Evolutionary conservation across 2,113 vertebrate species (phyloP), one percentile per base, ranked within the genome.

Genomic region (Daboia siamensis): DNA sequence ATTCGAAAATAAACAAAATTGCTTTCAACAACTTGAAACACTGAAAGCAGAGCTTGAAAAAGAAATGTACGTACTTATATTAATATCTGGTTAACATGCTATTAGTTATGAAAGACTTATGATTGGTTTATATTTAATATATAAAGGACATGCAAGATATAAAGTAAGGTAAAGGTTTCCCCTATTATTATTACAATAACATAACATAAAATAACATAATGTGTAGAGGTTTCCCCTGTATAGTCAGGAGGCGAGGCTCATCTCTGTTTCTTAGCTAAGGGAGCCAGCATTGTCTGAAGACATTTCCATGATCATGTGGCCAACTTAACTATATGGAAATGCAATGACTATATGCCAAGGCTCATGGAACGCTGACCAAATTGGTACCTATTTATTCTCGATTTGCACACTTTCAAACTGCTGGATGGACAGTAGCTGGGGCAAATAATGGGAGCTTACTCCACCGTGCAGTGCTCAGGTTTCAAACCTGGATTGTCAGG

Each of bases 11-110:
- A 97, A 98, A 91, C 93, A 97, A 80, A 96, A 97, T 93, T 96
- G 93, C 91, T 96, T 95, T 55, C 92, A 96, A 85, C 95, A 98
- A 91, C 95, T 98, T 94, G 89, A 86, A 97, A 91, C 97, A 94
- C 90, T 98, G 98, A 97, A 98, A 94, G 93, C 96, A 94, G 94
- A 98, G 94, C 94, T 97, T 97, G 92, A 97, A 93, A 96, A 95
- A 92, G 96, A 98, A 89, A 93, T 96, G 99, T 99, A 97, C 95
- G 98, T 96, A 74, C 92, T 94, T 3, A n/a, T 87, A 93, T 93
- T 87, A 91, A 92, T 93, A 92, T 88, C 89, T 0, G 90, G 0
- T 46, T 86, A 20, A 24, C 13, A 86, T 29, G 13, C 1, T 90
- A 11, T 90, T 91, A 23, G 9, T 9, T 2, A 2, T 4, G 33